Base-by-base conservation (phyloP, 2,888 invertebrate genomes). In the Drosophila ustulata region DNA sequence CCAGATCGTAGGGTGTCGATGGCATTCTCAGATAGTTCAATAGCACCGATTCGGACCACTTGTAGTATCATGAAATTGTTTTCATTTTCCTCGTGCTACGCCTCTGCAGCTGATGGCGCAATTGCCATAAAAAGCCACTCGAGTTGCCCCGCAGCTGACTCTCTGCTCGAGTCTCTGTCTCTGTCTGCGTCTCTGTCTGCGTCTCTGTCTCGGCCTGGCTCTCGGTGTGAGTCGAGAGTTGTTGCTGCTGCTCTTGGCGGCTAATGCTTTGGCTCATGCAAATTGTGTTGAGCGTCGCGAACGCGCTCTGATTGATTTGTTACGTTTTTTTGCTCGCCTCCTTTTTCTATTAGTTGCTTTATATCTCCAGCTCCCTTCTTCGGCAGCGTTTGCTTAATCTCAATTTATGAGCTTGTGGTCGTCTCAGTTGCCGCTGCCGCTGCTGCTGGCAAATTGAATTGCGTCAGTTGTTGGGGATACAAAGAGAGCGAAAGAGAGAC, bases 1-100 rank as follows among this genome's bases (percentile, higher is more conserved):
- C 98, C 93, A 98, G 94, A 93, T 98, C 97, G 94, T 99, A 99
- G 86, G 94, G 94, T 93, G 96, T 96, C 90, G 97, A 96, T 92
- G 97, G 96, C 97, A 97, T 97, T 93, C 94, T 95, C 77, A 92
- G 89, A 89, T 91, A 92, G 89, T 92, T 92, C 83, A 92, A 88
- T 91, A 92, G 90, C 90, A 92, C 92, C 90, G 92, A 92, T 91
- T 92, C 92, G 84, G 92, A 92, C 91, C 92, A 92, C 91, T 92
- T 92, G 85, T 91, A 92, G 88, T 92, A 92, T 92, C 92, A 92
- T 91, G 92, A 92, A 88, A 92, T 90, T 82, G 91, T 92, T 91
- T 91, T 92, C 92, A 92, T 92, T 83, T 92, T 92, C 78, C 92
- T 92, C 46, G 89, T 90, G 90, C 92, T 92, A 88, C 92, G 92